A percentile compares a stretch with the other conserved stretches of the same genome.
These are phyloP conservation scores for Pseudopleuronectes americanus DNA, from an alignment of 2,797 vertebrate genomes.

Conservation along the genomic window DNA sequence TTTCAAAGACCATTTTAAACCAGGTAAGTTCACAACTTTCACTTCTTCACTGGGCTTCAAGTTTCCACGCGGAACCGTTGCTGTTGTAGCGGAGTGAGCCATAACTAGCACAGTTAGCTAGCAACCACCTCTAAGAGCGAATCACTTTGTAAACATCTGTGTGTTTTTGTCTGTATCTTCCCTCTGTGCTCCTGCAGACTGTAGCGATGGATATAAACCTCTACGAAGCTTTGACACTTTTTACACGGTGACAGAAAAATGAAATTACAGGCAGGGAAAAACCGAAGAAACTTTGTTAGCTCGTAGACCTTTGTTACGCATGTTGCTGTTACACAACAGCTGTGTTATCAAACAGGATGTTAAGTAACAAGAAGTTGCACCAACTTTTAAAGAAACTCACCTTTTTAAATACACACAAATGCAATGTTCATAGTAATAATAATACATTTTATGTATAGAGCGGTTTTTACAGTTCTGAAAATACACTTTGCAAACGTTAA, in stretches of 20 bases:
- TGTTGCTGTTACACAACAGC: conserved; percentile 31
- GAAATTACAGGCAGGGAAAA: fast-evolving
- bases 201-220: fast-evolving
- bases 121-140: not conserved
- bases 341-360: conserved; percentile 30
- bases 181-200: fast-evolving
- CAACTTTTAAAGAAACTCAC: not conserved
- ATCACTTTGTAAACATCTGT: not conserved
- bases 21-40: conserved; percentile 75
- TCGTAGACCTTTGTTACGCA: not conserved
- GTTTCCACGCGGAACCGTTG: not conserved
- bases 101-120: conserved; percentile 6
- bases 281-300: too few relatives aligned
- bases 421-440: too few relatives aligned
- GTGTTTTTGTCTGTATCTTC: not conserved
- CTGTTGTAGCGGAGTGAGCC: not conserved
- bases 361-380: not conserved
- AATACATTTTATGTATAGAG: too few relatives aligned
- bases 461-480: too few relatives aligned
- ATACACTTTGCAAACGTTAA: too few relatives aligned
- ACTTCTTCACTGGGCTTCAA: not conserved
- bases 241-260: not conserved
- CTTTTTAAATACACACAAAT: not conserved
- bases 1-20: conserved; percentile 89
- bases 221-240: fast-evolving